These are phyloP conservation scores for Litocranius walleri DNA, from an alignment of 2,113 vertebrate genomes.

Conservation along the genomic window DNA sequence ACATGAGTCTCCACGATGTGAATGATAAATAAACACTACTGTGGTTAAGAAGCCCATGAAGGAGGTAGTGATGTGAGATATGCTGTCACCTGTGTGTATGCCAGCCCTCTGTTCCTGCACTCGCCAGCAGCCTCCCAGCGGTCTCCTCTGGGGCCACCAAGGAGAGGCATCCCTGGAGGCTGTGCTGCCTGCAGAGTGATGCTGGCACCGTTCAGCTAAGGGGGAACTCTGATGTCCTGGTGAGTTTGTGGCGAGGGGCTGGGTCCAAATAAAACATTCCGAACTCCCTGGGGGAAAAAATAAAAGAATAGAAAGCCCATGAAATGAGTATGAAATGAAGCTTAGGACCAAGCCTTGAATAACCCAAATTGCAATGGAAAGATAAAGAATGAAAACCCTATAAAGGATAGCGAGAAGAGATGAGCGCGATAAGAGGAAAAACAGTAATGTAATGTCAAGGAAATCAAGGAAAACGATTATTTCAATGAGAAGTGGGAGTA, in stretches of 20 bases:
- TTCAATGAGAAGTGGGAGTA: background rate
- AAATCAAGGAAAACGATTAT: background rate
- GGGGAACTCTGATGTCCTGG: background rate
- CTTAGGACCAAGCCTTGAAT: background rate
- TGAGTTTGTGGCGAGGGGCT: accelerated
- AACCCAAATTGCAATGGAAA: background rate
- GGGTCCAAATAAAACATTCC: background rate
- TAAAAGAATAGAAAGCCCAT: background rate
- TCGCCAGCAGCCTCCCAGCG: accelerated
- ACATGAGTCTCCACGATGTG: background rate
- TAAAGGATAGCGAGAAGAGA: background rate
- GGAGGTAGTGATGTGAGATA: background rate
- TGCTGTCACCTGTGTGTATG: background rate
- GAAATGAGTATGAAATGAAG: background rate
- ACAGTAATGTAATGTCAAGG: background rate
- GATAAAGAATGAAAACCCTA: background rate
- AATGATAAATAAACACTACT: background rate
- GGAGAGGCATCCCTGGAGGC: background rate
- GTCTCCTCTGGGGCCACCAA: background rate
- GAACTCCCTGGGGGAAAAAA: background rate
- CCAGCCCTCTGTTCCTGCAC: accelerated
- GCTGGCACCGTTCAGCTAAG: background rate
- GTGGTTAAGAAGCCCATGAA: background rate
- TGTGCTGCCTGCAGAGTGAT: background rate
- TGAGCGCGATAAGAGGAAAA: background rate